Percentiles rank a stretch among this genome's conserved stretches.
These are phyloP conservation scores for Ips typographus DNA, from an alignment of 1,140 invertebrate species.

Conservation along the genomic window DNA sequence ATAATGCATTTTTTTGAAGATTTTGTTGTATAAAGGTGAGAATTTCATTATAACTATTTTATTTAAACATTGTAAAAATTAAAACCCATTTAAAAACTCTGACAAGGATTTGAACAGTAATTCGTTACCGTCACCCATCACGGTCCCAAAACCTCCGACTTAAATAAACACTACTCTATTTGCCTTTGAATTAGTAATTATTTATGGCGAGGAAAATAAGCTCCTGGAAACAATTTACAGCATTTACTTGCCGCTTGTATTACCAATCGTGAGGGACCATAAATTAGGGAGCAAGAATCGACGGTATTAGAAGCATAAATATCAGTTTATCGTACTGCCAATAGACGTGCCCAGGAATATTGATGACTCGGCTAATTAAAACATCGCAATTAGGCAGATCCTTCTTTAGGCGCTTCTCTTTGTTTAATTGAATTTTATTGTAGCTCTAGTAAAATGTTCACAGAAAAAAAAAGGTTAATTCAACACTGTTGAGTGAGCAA, in stretches of 20 bases:
- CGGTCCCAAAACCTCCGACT: no score
- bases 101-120: no score
- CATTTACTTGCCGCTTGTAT: constrained; percentile 30
- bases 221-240: constrained; percentile 34
- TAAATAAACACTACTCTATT: no score
- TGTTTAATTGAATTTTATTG: background rate
- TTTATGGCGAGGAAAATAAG: constrained; percentile 3
- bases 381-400: constrained; percentile 44
- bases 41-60: no score
- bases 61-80: no score
- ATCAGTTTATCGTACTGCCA: constrained; percentile 42
- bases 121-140: no score
- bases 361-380: constrained; percentile 44
- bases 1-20: no score
- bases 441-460: no score
- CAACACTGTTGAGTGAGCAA: background rate
- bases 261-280: constrained; percentile 37
- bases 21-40: no score
- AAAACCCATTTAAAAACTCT: no score
- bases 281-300: constrained; percentile 35
- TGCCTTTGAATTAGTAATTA: no score
- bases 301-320: constrained; percentile 43
- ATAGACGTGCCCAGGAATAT: constrained; percentile 35
- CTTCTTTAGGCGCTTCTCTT: constrained; percentile 15
- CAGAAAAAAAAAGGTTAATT: no score